Conservation (phyloP, 2,113 vertebrate genomes). For the Sciurus niger region DNA sequence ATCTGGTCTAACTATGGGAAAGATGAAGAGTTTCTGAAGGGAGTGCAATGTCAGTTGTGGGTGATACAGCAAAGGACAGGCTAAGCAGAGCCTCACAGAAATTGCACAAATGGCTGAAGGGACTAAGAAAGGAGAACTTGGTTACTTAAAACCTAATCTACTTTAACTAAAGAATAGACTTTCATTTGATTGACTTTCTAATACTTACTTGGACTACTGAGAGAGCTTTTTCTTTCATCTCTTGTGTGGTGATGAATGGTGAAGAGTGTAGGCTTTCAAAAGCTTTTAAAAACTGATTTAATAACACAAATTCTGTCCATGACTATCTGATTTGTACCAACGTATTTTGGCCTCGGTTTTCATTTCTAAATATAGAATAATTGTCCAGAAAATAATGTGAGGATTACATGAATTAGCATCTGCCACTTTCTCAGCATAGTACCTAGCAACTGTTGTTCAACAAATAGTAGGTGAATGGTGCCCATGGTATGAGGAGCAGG, state of each 20-base stretch:
- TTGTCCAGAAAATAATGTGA: constrained; percentile 1
- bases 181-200: constrained; percentile 6
- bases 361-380: constrained; percentile 16
- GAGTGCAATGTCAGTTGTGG: background rate
- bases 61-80: background rate
- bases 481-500: background rate
- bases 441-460: background rate
- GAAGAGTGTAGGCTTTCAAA: background rate
- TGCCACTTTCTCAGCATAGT: background rate
- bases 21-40: background rate
- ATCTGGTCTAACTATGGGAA: constrained; percentile 1
- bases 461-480: background rate
- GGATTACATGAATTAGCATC: background rate
- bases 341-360: constrained; percentile 22
- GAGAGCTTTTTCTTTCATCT: constrained; percentile 22
- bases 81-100: constrained; percentile 9
- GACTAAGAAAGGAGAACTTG: background rate
- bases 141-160: background rate
- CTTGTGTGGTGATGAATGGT: background rate
- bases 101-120: background rate
- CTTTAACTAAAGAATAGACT: constrained; percentile 1
- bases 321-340: constrained; percentile 1
- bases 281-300: constrained; percentile 14
- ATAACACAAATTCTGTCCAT: constrained; percentile 12
- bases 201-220: constrained; percentile 10